Conservation (phyloP, 2,113 vertebrate genomes). For the Chascanopsetta lugubris region DNA sequence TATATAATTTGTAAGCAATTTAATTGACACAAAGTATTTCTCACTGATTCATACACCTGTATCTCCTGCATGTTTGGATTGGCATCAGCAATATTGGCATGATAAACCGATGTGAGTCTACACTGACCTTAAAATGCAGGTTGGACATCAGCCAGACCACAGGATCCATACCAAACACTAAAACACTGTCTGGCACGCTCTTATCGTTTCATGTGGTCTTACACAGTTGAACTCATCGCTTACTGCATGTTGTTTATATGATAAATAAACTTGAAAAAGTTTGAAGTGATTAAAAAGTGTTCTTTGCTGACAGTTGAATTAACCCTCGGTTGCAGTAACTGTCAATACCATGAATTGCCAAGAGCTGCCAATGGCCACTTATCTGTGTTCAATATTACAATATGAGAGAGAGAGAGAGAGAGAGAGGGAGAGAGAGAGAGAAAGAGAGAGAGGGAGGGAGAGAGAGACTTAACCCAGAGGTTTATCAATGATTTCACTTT, state of each 20-base stretch:
- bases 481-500: no score
- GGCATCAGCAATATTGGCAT: no score
- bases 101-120: not conserved
- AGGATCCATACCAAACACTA: not conserved
- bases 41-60: no score
- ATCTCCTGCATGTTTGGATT: no score
- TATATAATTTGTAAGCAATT: no score
- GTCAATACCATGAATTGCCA: no score
- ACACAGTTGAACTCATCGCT: not conserved
- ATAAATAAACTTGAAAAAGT: not conserved
- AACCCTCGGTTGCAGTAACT: not conserved
- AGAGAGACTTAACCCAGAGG: no score
- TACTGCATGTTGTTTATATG: not conserved
- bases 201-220: not conserved
- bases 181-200: not conserved
- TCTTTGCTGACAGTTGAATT: not conserved
- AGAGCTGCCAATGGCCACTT: not conserved
- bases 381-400: no score
- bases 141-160: not conserved
- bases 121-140: not conserved
- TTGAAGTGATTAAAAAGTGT: not conserved
- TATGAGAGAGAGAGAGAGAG: no score
- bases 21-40: no score
- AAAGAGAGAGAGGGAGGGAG: no score
- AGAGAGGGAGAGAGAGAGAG: no score